A percentile compares a stretch with the other conserved stretches of the same genome.
Evolutionary conservation across 2,797 vertebrate genomes (phyloP).

Genomic region (Anableps anableps): DNA sequence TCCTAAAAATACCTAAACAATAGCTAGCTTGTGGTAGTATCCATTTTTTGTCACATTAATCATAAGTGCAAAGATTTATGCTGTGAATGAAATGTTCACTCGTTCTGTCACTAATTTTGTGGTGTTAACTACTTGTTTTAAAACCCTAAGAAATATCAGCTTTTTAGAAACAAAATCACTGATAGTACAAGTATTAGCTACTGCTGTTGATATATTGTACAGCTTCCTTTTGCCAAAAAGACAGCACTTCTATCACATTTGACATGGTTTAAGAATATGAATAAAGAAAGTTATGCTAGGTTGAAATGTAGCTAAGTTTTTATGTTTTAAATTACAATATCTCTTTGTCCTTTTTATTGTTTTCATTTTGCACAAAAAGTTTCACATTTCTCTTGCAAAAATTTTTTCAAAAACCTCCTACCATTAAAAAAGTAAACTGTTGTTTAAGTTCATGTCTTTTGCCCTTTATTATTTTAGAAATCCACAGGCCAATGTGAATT

Average conservation of each 20-base stretch:
- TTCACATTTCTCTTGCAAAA: not conserved
- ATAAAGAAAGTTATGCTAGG: not conserved
- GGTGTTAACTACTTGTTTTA: not conserved
- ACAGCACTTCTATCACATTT: not conserved
- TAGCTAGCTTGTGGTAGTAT: slow-evolving; percentile 34
- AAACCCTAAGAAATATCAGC: no score
- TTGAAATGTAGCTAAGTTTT: not conserved
- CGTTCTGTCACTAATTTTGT: slow-evolving; percentile 2
- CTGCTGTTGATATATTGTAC: not conserved
- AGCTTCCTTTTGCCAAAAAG: not conserved
- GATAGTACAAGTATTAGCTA: no score
- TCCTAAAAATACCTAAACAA: slow-evolving; percentile 34
- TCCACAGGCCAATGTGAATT: no score
- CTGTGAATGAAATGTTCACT: not conserved
- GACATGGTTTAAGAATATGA: not conserved
- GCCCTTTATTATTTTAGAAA: no score
- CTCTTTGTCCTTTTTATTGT: not conserved
- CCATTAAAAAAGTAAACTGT: not conserved
- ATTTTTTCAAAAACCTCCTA: not conserved
- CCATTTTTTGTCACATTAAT: slow-evolving; percentile 63
- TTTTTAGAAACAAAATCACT: not conserved
- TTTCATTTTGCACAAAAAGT: not conserved
- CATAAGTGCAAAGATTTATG: slow-evolving; percentile 68
- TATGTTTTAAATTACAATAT: not conserved
- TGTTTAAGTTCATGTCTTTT: no score